Conservation (phyloP, 1,140 invertebrate species). For the Plodia interpunctella region DNA sequence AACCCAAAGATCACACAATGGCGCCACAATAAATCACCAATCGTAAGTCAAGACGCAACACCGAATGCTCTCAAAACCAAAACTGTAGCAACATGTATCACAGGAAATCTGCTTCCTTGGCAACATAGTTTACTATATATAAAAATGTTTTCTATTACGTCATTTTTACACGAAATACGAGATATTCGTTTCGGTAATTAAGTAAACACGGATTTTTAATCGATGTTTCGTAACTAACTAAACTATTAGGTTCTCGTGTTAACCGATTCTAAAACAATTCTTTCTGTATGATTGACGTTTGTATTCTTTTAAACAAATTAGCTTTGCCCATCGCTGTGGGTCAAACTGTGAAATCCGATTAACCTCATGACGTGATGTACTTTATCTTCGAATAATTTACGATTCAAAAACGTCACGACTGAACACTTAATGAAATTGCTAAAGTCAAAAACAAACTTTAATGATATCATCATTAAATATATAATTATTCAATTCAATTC, state of each 20-base stretch:
- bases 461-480: conserved; percentile 16
- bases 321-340: conserved; percentile 28
- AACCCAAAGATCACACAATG: conserved; percentile 30
- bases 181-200: conserved; percentile 23
- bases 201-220: conserved; percentile 23
- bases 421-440: conserved; percentile 21
- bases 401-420: conserved; percentile 10
- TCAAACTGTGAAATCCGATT: conserved; percentile 48
- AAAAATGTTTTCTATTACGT: conserved; percentile 16
- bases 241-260: conserved; percentile 28
- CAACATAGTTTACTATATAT: conserved; percentile 9
- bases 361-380: conserved; percentile 29
- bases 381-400: conserved; percentile 34
- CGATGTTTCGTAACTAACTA: conserved; percentile 15
- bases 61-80: background rate
- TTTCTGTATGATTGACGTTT: conserved; percentile 44
- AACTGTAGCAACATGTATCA: conserved; percentile 5
- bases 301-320: conserved; percentile 41
- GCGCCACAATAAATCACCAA: conserved; percentile 27
- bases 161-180: conserved; percentile 10
- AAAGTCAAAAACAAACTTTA: conserved; percentile 12
- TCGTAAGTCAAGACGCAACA: background rate
- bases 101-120: conserved; percentile 29
- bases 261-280: conserved; percentile 27
- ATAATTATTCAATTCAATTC: background rate